Percentiles rank a stretch among this genome's conserved stretches.
Evolutionary conservation across 1,140 invertebrate genomes (phyloP).

Genomic region (Cepaea nemoralis): DNA sequence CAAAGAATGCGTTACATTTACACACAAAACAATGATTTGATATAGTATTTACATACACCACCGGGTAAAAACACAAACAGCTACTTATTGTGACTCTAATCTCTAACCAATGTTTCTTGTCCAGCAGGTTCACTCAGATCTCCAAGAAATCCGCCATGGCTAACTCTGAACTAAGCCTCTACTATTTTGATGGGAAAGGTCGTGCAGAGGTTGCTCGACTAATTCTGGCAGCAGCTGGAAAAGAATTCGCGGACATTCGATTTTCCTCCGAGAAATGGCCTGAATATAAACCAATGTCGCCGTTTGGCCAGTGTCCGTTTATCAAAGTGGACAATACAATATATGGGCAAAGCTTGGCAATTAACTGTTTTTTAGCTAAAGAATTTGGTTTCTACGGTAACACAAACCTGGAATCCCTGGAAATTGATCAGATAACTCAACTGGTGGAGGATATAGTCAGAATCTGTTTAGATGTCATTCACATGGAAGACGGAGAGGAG

Average conservation of each 20-base stretch:
- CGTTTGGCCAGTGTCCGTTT: constrained; percentile 52
- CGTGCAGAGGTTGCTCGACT: constrained; percentile 54
- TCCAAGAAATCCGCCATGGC: not conserved
- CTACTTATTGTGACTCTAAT: too few species aligned
- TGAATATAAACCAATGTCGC: constrained; percentile 46
- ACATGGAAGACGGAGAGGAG: not conserved
- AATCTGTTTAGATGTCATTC: not conserved
- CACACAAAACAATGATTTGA: too few species aligned
- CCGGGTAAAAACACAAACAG: too few species aligned
- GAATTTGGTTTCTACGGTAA: constrained; percentile 54
- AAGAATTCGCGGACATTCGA: constrained; percentile 52
- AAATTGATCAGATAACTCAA: constrained; percentile 12
- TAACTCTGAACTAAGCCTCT: constrained; percentile 27
- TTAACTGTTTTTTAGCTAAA: constrained; percentile 60
- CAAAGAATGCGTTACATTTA: too few species aligned
- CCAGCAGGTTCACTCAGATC: too few species aligned
- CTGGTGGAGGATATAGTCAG: constrained; percentile 11
- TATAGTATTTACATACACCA: too few species aligned
- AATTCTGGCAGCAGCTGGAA: constrained; percentile 50
- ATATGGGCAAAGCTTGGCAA: constrained; percentile 58
- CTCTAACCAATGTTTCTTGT: too few species aligned
- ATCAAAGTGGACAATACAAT: constrained; percentile 65
- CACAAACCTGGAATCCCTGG: not conserved
- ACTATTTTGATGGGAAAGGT: constrained; percentile 55
- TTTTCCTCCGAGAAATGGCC: constrained; percentile 49